These are phyloP conservation scores for Sebastes kiyomatsui DNA, from an alignment of 2,797 vertebrate genomes.

Conservation along the genomic window DNA sequence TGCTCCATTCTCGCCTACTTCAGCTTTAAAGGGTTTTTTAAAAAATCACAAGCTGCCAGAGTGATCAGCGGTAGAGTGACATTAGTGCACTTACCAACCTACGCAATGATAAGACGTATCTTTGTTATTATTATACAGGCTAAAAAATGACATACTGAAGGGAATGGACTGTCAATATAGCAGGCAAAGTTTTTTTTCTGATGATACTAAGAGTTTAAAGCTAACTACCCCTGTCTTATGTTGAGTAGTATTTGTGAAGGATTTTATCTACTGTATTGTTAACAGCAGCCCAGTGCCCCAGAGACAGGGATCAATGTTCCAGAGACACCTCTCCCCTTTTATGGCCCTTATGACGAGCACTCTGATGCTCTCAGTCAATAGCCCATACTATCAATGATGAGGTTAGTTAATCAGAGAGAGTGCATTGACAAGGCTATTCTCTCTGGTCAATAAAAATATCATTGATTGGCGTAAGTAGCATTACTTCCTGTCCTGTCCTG, in stretches of 20 bases:
- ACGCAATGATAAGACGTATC: neutral
- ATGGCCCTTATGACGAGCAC: conserved; percentile 54
- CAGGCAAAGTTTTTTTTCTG: neutral
- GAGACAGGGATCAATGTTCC: conserved; percentile 55
- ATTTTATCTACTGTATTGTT: conserved; percentile 34
- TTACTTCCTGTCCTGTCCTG: conserved; percentile 32
- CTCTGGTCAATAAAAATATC: conserved; percentile 68
- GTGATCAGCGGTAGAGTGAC: too few species aligned
- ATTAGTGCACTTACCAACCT: neutral
- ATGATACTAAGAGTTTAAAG: conserved; percentile 8
- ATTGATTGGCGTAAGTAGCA: conserved; percentile 59
- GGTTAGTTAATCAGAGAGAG: conserved; percentile 76
- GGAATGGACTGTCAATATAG: neutral
- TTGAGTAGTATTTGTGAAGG: neutral
- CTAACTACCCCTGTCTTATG: neutral
- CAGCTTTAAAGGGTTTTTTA: too few species aligned
- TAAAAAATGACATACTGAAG: neutral
- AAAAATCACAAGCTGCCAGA: too few species aligned
- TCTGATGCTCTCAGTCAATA: conserved; percentile 59
- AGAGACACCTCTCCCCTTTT: conserved; percentile 54
- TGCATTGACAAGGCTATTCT: conserved; percentile 68
- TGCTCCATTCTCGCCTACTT: too few species aligned
- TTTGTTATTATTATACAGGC: neutral
- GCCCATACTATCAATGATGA: conserved; percentile 65
- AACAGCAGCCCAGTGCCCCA: conserved; percentile 10